A percentile compares a stretch with the other conserved stretches of the same genome.
Evolutionary conservation across 2,113 vertebrate genomes (phyloP).

Genomic region (Xiphophorus hellerii): DNA sequence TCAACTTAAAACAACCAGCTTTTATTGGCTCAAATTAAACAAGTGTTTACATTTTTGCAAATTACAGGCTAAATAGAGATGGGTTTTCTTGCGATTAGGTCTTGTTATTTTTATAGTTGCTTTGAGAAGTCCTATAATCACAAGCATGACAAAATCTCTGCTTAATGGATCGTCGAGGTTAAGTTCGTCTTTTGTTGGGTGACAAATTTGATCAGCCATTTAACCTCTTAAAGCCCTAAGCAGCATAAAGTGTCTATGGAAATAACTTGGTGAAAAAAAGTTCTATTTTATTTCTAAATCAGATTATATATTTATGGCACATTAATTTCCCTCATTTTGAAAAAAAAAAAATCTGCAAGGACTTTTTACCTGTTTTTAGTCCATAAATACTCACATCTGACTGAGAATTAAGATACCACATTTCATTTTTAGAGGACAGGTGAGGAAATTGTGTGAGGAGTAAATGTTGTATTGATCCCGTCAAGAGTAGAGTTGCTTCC

Average conservation of each 20-base stretch:
- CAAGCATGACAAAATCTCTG: background rate
- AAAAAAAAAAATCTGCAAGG: no score
- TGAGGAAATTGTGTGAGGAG: slow-evolving; percentile 19
- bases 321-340: no score
- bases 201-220: no score
- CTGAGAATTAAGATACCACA: background rate
- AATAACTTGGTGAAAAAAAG: background rate
- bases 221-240: background rate
- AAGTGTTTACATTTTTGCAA: background rate
- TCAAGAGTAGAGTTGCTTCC: slow-evolving; percentile 58
- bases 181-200: no score
- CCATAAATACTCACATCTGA: background rate
- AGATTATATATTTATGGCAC: background rate
- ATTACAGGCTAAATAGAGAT: background rate
- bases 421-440: slow-evolving; percentile 1
- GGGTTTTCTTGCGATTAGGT: background rate
- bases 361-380: no score
- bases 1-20: background rate
- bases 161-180: no score
- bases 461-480: slow-evolving; percentile 52
- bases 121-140: background rate
- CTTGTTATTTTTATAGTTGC: background rate
- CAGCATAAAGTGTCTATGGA: background rate
- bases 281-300: background rate
- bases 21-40: background rate